Conservation (phyloP, 2,797 vertebrate genomes). For the Pseudochaenichthys georgianus region DNA sequence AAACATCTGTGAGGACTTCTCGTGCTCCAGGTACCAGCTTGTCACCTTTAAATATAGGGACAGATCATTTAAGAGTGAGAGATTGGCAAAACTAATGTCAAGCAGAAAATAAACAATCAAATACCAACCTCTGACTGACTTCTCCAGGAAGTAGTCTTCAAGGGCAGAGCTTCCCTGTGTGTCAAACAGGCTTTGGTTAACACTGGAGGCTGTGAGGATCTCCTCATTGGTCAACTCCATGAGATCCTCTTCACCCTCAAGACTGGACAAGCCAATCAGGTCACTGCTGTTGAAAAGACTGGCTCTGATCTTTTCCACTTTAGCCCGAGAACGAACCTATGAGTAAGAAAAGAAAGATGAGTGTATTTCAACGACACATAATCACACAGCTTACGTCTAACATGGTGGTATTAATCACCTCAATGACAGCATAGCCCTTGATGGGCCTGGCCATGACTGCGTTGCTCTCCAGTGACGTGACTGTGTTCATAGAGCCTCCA, state of each 20-base stretch:
- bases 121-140: constrained; percentile 92
- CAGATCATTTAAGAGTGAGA: neutral
- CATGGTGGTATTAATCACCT: constrained; percentile 82
- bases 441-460: constrained; percentile 88
- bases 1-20: constrained; percentile 96
- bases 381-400: neutral
- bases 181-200: constrained; percentile 98
- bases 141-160: constrained; percentile 96
- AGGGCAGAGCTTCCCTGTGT: constrained; percentile 97
- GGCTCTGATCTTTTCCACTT: constrained; percentile 98
- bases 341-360: constrained; percentile 9
- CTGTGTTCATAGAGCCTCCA: constrained; percentile 91
- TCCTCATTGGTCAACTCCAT: constrained; percentile 99
- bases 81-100: neutral
- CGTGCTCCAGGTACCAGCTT: constrained; percentile 92
- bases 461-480: constrained; percentile 91
- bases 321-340: constrained; percentile 95
- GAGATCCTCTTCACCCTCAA: constrained; percentile 96
- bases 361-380: constrained; percentile 1
- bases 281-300: constrained; percentile 99
- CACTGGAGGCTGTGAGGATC: constrained; percentile 96
- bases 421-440: constrained; percentile 97
- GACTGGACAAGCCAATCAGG: constrained; percentile 95
- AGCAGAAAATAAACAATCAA: constrained; percentile 17
- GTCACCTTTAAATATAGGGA: constrained; percentile 85